These are phyloP conservation scores for Pentamera pediparva DNA, from an alignment of 53 echinoderm and acorn worm species.

Conservation along the genomic window DNA sequence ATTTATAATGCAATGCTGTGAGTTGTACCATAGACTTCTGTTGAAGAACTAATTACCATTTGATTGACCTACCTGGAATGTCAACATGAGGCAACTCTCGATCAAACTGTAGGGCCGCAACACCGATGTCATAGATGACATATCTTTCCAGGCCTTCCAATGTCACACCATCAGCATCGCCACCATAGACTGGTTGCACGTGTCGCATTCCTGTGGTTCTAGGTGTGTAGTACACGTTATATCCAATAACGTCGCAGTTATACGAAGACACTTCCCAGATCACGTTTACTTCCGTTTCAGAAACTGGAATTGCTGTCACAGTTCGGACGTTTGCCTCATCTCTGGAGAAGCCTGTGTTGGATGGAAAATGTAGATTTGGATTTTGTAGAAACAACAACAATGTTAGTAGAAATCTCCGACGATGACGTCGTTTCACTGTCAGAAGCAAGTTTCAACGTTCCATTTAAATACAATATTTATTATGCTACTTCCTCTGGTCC, in stretches of 20 bases:
- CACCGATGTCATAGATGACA: conserved; percentile 51
- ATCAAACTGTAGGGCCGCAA: conserved; percentile 42
- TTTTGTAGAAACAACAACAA: too few relatives aligned
- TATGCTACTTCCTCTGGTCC: too few relatives aligned
- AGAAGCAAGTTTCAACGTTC: too few relatives aligned
- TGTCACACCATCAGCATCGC: conserved; percentile 14
- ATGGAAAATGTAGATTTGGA: too few relatives aligned
- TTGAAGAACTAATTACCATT: too few relatives aligned
- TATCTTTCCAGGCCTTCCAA: conserved; percentile 24
- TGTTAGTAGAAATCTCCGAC: too few relatives aligned
- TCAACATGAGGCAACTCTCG: conserved; percentile 55
- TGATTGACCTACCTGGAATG: too few relatives aligned
- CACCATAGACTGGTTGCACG: conserved; percentile 40
- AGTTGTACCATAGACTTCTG: too few relatives aligned
- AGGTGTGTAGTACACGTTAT: conserved; percentile 54
- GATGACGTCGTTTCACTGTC: too few relatives aligned
- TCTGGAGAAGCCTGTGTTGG: conserved; percentile 53
- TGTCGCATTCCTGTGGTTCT: not conserved
- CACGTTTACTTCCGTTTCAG: conserved; percentile 40
- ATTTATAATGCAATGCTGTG: too few relatives aligned
- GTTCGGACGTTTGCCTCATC: conserved; percentile 58
- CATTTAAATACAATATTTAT: too few relatives aligned
- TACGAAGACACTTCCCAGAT: conserved; percentile 69
- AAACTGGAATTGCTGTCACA: conserved; percentile 48
- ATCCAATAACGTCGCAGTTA: conserved; percentile 86